Evolutionary conservation across 2,888 invertebrate species (phyloP).

Genomic region (Microctonus hyperodae): DNA sequence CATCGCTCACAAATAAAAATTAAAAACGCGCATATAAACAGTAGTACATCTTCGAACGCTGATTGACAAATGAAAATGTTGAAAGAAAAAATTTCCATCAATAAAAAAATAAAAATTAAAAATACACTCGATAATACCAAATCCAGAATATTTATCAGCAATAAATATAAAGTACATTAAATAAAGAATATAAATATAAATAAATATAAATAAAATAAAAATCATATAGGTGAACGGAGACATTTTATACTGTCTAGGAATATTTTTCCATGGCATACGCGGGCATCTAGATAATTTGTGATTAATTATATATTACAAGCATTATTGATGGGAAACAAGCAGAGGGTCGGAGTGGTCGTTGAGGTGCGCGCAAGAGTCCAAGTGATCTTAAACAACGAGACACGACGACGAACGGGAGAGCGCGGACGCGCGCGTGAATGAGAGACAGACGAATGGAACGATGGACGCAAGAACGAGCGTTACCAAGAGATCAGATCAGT

Average conservation of each 20-base stretch:
- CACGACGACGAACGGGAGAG: background rate
- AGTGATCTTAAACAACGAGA: background rate
- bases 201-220: slow-evolving; percentile 12
- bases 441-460: slow-evolving; percentile 43
- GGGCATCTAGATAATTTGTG: slow-evolving; percentile 61
- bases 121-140: background rate
- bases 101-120: too few relatives aligned
- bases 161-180: too few relatives aligned
- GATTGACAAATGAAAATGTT: too few relatives aligned
- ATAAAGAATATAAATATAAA: slow-evolving; percentile 3
- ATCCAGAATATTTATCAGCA: too few relatives aligned
- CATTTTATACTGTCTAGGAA: slow-evolving; percentile 17
- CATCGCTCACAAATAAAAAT: background rate
- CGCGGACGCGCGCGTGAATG: slow-evolving; percentile 15
- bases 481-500: slow-evolving; percentile 60
- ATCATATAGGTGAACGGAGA: background rate
- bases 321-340: slow-evolving; percentile 59
- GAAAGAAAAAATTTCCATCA: too few relatives aligned
- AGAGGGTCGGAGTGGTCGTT: slow-evolving; percentile 27
- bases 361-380: slow-evolving; percentile 16
- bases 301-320: slow-evolving; percentile 62
- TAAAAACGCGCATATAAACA: background rate
- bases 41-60: background rate
- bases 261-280: slow-evolving; percentile 34
- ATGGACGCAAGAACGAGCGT: slow-evolving; percentile 53